Evolutionary conservation across 2,888 invertebrate genomes (phyloP).

Genomic region (Drosophila mercatorum): DNA sequence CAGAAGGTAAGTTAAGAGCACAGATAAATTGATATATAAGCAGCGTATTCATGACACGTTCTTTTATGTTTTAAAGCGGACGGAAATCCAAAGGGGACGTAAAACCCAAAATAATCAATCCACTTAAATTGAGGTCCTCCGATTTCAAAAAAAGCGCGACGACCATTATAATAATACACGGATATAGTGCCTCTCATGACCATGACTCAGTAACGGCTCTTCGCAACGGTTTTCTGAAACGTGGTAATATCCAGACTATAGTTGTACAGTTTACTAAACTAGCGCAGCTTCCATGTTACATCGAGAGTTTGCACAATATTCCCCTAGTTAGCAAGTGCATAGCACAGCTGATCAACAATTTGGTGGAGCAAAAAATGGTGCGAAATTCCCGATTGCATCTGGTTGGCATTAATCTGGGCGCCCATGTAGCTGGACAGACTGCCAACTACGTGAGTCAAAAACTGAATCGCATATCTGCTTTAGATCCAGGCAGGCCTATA

Average conservation of each 20-base stretch:
- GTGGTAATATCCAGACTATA: conserved; percentile 86
- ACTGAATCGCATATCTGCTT: conserved; percentile 86
- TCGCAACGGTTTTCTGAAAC: conserved; percentile 86
- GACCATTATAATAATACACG: conserved; percentile 86
- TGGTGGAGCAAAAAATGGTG: conserved; percentile 84
- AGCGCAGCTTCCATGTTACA: conserved; percentile 87
- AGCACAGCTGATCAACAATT: conserved; percentile 86
- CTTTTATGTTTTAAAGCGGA: background rate
- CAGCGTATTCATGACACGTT: background rate
- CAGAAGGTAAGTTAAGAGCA: conserved; percentile 85
- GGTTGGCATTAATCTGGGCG: conserved; percentile 88
- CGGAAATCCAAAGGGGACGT: no score
- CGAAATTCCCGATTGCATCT: conserved; percentile 85
- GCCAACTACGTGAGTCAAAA: conserved; percentile 85
- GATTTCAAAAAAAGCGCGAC: conserved; percentile 80
- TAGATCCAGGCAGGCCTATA: conserved; percentile 88
- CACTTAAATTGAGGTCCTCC: conserved; percentile 44
- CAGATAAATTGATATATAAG: background rate
- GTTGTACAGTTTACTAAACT: conserved; percentile 80
- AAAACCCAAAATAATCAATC: conserved; percentile 82
- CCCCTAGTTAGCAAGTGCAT: conserved; percentile 86
- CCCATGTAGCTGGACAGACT: conserved; percentile 86
- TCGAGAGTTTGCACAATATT: conserved; percentile 86
- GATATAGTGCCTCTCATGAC: no score
- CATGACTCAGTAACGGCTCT: conserved; percentile 81